Evolutionary conservation across 2,888 invertebrate species (phyloP), one percentile per base, ranked within the genome.

Genomic region (Tromatobia lineatoria): DNA sequence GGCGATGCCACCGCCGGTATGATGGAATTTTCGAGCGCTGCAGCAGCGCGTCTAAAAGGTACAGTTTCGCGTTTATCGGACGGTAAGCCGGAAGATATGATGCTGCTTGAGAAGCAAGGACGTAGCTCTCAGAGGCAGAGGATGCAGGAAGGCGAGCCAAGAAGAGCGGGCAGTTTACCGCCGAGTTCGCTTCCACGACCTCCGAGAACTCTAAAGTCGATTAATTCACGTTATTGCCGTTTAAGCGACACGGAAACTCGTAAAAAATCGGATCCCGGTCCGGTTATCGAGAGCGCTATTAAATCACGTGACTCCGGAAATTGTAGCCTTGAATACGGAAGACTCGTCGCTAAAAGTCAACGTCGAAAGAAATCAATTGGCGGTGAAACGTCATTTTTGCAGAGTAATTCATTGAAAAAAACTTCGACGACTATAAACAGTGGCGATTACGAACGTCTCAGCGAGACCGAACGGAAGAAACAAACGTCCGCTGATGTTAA

Each of bases 21-120:
- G 92, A 94, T 87, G 92, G 95, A 85, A 91, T 94, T 70, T 50
- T 86, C 90, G 89, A 89, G 91, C 88, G 86, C 91, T 1, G 87
- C 90, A 47, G 87, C 91, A 47, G 87, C 91, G 52, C 89, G 92
- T 84, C 91, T 92, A 73, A 90, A 90, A 88, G 87, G 90, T 82
- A 85, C 90, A 75, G 87, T 89, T 23, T 90, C 92, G 42, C 90
- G 93, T 64, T 87, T 93, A 64, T 93, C 93, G 25, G 94, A 94
- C 87, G 94, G 94, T 91, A 95, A 95, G 90, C 96, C 95, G 66
- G 96, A 96, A 90, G 97, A 97, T 90, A 97, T 97, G 91, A 94
- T 97, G 90, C 95, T 97, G 86, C 94, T 97, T 87, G 97, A 97
- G 94, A 96, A 97, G 86, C 97, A 97, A 90, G 97, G 97, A 0